Conservation (phyloP, 2,113 vertebrate species). For the Ceyx margarethae region DNA sequence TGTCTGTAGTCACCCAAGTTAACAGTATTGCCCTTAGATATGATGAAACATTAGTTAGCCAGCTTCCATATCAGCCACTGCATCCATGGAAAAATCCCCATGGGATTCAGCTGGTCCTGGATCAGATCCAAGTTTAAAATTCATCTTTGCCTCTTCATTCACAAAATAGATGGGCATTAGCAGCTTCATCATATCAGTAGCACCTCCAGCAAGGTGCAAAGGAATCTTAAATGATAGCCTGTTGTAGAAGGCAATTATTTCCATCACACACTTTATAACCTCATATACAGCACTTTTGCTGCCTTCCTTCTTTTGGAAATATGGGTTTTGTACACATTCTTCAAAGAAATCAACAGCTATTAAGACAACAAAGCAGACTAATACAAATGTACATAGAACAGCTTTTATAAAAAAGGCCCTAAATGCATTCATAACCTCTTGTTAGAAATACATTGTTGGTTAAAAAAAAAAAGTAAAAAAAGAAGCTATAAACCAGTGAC, state of each 20-base stretch:
- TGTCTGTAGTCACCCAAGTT: neutral
- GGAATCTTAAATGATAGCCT: neutral
- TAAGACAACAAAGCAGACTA: slow-evolving; percentile 21
- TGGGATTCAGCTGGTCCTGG: neutral
- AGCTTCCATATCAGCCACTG: neutral
- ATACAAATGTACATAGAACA: neutral
- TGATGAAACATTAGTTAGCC: neutral
- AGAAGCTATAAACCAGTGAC: neutral
- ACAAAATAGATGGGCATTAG: neutral
- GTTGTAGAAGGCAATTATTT: neutral
- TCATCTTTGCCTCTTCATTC: neutral
- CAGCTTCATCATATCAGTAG: neutral
- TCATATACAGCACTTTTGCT: neutral
- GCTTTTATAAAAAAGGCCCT: slow-evolving; percentile 4
- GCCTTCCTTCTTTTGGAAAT: neutral
- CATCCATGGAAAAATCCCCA: neutral
- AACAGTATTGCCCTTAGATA: neutral
- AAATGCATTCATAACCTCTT: slow-evolving; percentile 9
- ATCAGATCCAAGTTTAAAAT: neutral
- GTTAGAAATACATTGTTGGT: slow-evolving; percentile 2
- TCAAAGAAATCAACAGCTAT: slow-evolving; percentile 10
- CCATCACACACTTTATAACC: neutral
- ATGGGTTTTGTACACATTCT: neutral
- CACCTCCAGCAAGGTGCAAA: neutral
- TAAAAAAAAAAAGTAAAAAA: neutral